Evolutionary conservation across 2,113 vertebrate genomes (phyloP).

Genomic region (Podilymbus podiceps): DNA sequence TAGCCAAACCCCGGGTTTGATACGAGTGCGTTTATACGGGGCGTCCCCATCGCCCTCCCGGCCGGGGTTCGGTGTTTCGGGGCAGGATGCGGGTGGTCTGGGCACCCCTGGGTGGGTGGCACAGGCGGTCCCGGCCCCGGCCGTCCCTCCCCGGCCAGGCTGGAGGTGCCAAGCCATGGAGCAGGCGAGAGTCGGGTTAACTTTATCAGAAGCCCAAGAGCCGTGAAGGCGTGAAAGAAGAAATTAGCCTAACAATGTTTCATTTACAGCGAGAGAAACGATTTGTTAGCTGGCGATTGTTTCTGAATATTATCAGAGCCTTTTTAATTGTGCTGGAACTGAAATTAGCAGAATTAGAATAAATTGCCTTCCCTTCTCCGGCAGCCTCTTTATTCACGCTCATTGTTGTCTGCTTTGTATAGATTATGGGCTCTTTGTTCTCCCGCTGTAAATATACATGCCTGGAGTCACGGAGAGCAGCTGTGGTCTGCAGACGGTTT

Average conservation of each 20-base stretch:
- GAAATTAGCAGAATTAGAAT: conserved; percentile 97
- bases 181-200: conserved; percentile 79
- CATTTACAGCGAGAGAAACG: conserved; percentile 88
- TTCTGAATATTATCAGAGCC: conserved; percentile 89
- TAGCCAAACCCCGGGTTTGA: background rate
- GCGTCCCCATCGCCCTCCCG: background rate
- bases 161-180: background rate
- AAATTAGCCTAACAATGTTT: conserved; percentile 90
- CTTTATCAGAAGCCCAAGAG: conserved; percentile 80
- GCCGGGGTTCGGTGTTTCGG: fast-evolving
- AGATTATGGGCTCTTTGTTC: conserved; percentile 92
- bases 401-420: conserved; percentile 91
- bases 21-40: fast-evolving
- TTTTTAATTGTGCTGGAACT: conserved; percentile 97
- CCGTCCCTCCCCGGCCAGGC: background rate
- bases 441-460: conserved; percentile 86
- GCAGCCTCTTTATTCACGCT: conserved; percentile 89
- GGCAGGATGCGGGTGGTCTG: background rate
- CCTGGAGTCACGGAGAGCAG: conserved; percentile 82
- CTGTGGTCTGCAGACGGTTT: conserved; percentile 62
- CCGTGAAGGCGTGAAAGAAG: conserved; percentile 70
- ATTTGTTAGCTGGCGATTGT: conserved; percentile 86
- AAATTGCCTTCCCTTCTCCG: conserved; percentile 88
- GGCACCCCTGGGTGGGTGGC: background rate
- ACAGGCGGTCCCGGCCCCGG: fast-evolving